Base-by-base conservation (phyloP, 2,888 invertebrate species). In the Nephrocerus scutellatus region DNA sequence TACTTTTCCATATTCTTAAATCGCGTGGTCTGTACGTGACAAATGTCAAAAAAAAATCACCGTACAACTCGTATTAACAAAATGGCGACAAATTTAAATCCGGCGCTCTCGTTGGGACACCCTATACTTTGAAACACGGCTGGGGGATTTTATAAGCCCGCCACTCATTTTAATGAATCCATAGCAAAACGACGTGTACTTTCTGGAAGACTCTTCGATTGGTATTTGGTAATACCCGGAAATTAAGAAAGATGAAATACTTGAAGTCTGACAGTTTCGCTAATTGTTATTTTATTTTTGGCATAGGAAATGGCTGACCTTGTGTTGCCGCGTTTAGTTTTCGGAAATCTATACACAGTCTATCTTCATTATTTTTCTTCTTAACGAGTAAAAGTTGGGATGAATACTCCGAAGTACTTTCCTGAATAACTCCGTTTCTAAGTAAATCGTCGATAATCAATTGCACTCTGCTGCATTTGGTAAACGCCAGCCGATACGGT, bases 181-280 rank as follows among this genome's bases (percentile, higher is more conserved):
- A n/a, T n/a, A n/a, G n/a, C 9, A 26, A 40, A 40, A 40, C 1
- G 36, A 22, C 10, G 36, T 36, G 14, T 30, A 36, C 9, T 36
- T 36, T 31, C 36, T 31, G 1, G 31, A 40, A 3, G 22, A 16
- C 23, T 36, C 20, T 4, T 19, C 20, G 19, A 40, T 12, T 2
- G 36, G 40, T 8, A 36, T 41, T 32, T 36, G 36, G 12, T 36
- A 32, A 7, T 28, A 40, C 4, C 36, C 36, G 3, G 40, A 40
- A 15, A 36, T 40, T 10, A 2, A 39, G 35, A 15, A 24, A 35
- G 6, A 15, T 23, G 9, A 36, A 36, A 23, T 31, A 36, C 20
- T 40, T 26, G 19, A 31, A 36, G 5, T 23, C 32, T 6, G 26
- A 5, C 4, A 41, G 16, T 6, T 36, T 31, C 6, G 31, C 15